phyloP scores from a whole-genome alignment of 2,113 vertebrate species.

The Scomber colias region DNA sequence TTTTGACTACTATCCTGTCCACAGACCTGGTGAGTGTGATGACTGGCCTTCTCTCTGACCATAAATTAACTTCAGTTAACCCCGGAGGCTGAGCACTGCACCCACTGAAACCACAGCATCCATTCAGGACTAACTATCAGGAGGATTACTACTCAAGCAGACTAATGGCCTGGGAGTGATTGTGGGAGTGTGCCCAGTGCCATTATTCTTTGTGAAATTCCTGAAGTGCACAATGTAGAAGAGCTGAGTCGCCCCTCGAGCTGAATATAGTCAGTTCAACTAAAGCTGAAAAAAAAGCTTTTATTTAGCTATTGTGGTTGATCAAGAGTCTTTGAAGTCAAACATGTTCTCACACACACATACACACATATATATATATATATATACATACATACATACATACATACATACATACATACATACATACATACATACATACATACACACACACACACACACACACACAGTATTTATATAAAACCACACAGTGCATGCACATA shows the following conservation, averaged over 20 bases:
- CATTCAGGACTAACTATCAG: constrained; percentile 50
- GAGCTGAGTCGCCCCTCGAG: constrained; percentile 11
- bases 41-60: constrained; percentile 13
- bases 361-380: background rate
- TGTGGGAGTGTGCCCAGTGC: constrained; percentile 18
- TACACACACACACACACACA: no score
- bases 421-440: no score
- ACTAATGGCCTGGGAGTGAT: constrained; percentile 47
- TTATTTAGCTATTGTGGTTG: background rate
- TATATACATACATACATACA: no score
- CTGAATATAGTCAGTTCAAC: constrained; percentile 22
- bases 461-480: background rate
- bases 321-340: background rate
- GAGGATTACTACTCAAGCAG: constrained; percentile 60
- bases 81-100: constrained; percentile 31
- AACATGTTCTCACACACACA: background rate
- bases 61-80: constrained; percentile 12
- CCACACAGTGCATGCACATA: background rate
- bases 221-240: constrained; percentile 42
- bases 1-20: constrained; percentile 97
- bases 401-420: background rate
- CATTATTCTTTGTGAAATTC: constrained; percentile 53
- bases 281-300: background rate
- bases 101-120: constrained; percentile 37
- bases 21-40: constrained; percentile 90